Base-by-base conservation (phyloP, 2,113 vertebrate species). In the Xenopus laevis region DNA sequence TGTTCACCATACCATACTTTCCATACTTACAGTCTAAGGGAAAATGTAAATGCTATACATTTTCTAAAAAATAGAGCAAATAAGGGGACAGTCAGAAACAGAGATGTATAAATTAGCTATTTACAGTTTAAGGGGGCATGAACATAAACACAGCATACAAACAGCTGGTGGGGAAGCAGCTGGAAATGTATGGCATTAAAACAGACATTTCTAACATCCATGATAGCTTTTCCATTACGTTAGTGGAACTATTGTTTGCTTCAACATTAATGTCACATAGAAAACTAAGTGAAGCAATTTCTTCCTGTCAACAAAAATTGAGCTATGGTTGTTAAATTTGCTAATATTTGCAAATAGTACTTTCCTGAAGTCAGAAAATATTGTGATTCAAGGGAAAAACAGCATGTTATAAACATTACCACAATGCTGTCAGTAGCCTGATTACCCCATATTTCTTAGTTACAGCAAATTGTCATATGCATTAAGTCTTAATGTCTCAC, bases 401-500 rank as follows among this genome's bases (percentile, higher is more conserved):
- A 84, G 84, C 90, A 85, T 81, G 78, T 76, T 87, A 78, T 79
- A 86, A 87, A 84, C 86, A 82, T 91, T 84, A 87, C 82, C 84
- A 85, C 59, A n/a, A 74, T 86, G 78, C 83, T 89, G 85, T 84
- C 87, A 86, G 81, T 82, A 66, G 72, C 71, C 81, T 91, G 87
- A 88, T 92, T 91, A 91, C 86, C 83, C 87, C 89, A 87, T 92
- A 90, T 91, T 84, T 91, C 88, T 93, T 90, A 84, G 90, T 93
- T 91, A 92, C 84, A 78, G 72, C 83, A 91, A 91, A 91, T 91
- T 90, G 89, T 86, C 87, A 89, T 83, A 55, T 55, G 7, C 53
- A n/a, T n/a, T 55, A 55, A 3, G 13, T 47, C 85, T 85, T 87
- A 55, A 55, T 80, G 80, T 89, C 88, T 90, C 89, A 85, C 85